Evolutionary conservation across 92 coral and sea anemone species (phyloP).

Genomic region (Porites lobata): DNA sequence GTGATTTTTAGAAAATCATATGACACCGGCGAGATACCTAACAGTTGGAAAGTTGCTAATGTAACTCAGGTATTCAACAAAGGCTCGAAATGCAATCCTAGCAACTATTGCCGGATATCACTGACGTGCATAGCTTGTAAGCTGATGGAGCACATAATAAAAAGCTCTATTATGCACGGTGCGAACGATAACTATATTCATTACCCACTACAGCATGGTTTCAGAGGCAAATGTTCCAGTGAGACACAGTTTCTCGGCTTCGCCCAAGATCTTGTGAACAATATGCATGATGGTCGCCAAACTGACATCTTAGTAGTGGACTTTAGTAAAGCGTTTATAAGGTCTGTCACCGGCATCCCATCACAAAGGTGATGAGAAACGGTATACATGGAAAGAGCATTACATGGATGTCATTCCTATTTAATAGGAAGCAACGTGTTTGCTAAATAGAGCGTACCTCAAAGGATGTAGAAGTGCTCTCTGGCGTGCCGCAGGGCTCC

Average conservation of each 20-base stretch:
- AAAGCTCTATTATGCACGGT: conserved; percentile 55
- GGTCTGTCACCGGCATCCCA: background rate
- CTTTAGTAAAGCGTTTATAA: conserved; percentile 28
- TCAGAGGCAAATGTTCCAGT: conserved; percentile 31
- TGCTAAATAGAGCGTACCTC: conserved; percentile 16
- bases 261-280: conserved; percentile 18
- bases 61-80: no score
- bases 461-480: background rate
- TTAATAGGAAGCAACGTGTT: conserved; percentile 1
- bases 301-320: conserved; percentile 30
- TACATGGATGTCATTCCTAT: background rate
- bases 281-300: conserved; percentile 24
- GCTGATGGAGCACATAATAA: conserved; percentile 53
- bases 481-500: no score
- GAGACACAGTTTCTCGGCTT: conserved; percentile 7
- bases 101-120: no score
- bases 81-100: no score
- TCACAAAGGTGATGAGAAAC: background rate
- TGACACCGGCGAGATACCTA: no score
- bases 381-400: conserved; percentile 3
- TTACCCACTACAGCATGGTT: conserved; percentile 45
- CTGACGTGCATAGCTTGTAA: conserved; percentile 12
- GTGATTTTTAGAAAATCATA: no score
- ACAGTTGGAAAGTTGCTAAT: no score
- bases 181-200: conserved; percentile 34